Conservation (phyloP, 1,140 invertebrate genomes). For the Drosophila ananassae region DNA sequence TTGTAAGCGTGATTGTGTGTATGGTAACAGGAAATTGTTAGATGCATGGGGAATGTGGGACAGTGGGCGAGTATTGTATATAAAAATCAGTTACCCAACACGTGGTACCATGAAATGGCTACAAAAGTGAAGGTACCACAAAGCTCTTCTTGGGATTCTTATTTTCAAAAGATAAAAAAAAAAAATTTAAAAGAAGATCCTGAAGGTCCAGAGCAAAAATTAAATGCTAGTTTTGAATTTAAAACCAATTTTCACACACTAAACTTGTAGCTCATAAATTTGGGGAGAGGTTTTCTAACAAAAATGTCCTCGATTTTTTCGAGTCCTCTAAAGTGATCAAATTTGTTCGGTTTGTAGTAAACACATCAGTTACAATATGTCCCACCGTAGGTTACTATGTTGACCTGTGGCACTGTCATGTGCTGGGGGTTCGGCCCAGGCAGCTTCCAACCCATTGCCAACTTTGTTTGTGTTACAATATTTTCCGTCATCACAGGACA, state of each 20-base stretch:
- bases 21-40: constrained; percentile 53
- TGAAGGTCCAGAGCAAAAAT: background rate
- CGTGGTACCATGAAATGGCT: background rate
- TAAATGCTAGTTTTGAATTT: too few species aligned
- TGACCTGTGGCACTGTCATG: constrained; percentile 49
- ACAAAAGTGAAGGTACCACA: background rate
- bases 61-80: constrained; percentile 11
- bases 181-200: background rate
- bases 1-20: constrained; percentile 34
- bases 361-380: constrained; percentile 4
- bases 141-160: background rate
- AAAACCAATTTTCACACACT: background rate
- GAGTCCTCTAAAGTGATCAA: background rate
- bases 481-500: constrained; percentile 46
- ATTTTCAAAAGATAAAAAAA: background rate
- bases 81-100: constrained; percentile 5
- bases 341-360: background rate
- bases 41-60: constrained; percentile 34
- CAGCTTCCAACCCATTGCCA: constrained; percentile 7
- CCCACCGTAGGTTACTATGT: constrained; percentile 34
- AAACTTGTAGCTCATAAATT: background rate
- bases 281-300: background rate
- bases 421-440: constrained; percentile 5
- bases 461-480: constrained; percentile 48
- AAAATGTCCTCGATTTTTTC: background rate